phyloP scores from a whole-genome alignment of 1,140 invertebrate genomes.

The Brachionus plicatilis region DNA sequence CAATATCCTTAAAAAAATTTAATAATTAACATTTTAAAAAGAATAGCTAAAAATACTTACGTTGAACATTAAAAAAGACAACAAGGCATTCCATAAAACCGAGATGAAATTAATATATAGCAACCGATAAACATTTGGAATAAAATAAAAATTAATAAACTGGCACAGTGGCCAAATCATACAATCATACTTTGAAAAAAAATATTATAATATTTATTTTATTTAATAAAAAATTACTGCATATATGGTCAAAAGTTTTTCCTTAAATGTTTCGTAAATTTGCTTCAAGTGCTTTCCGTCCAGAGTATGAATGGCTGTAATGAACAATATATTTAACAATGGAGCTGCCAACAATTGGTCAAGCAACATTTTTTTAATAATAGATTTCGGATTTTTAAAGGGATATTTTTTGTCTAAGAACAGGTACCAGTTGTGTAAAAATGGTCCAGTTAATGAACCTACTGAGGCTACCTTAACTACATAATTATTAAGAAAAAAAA shows the following conservation, averaged over 20 bases:
- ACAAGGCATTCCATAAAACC: constrained; percentile 28
- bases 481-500: not conserved
- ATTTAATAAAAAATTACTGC: not conserved
- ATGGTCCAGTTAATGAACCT: constrained; percentile 9
- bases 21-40: not conserved
- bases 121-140: constrained; percentile 16
- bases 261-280: not conserved
- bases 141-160: constrained; percentile 31
- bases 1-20: constrained; percentile 19
- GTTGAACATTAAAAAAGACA: constrained; percentile 17
- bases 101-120: constrained; percentile 22
- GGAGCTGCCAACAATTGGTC: constrained; percentile 35
- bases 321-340: constrained; percentile 11
- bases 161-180: constrained; percentile 1
- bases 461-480: not conserved
- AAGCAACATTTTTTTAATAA: not conserved
- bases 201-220: not conserved
- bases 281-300: constrained; percentile 2
- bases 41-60: not conserved
- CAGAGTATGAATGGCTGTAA: not conserved
- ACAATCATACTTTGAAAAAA: constrained; percentile 27
- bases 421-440: constrained; percentile 22
- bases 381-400: not conserved
- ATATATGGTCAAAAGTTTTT: constrained; percentile 22
- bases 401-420: constrained; percentile 31